Evolutionary conservation across 2,888 invertebrate genomes (phyloP), one percentile per base, ranked within the genome.

Genomic region (Cheiracanthium punctorium): DNA sequence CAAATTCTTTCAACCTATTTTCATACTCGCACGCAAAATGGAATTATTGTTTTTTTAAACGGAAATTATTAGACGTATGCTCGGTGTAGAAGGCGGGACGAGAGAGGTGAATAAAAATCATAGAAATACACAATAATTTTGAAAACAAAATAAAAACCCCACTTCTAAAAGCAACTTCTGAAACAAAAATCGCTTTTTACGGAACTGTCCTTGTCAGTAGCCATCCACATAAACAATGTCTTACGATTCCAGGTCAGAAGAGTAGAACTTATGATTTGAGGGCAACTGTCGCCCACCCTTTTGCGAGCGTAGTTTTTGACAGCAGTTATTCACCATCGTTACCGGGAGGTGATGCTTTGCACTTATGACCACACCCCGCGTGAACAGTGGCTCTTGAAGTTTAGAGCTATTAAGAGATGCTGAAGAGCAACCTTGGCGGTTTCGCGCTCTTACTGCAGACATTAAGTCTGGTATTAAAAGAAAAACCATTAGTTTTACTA

Each of bases 301-400:
- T 75, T 64, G 33, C 24, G 64, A 75, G 75, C 29, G 52, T 64
- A 58, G 72, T 32, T 33, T 74, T 74, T 81, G 81, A 75, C 75
- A 75, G 75, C 75, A 33, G 48, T 72, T 71, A 12, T 17, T 17
- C 67, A 29, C 64, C 37, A 71, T 79, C 69, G 76, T 76, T 76
- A 67, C 20, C 30, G n/a, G 67, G 69, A n/a, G 76, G 64, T 75
- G 64, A 69, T 43, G 29, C 69, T 32, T 77, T 48, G 30, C 32
- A 32, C 33, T n/a, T 1, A 5, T 29, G 28, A 43, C 70, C 70
- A 52, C 70, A 71, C 58, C 71, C 70, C 48, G 20, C 20, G 43
- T 52, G 28, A 81, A 52, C 48, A 67, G 67, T 69, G 74, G 73
- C 52, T n/a, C 67, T 48, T 41, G 73, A 32, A 41, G 33, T 43